Conservation (phyloP, 1,140 invertebrate genomes). For the Micrasema longulum region DNA sequence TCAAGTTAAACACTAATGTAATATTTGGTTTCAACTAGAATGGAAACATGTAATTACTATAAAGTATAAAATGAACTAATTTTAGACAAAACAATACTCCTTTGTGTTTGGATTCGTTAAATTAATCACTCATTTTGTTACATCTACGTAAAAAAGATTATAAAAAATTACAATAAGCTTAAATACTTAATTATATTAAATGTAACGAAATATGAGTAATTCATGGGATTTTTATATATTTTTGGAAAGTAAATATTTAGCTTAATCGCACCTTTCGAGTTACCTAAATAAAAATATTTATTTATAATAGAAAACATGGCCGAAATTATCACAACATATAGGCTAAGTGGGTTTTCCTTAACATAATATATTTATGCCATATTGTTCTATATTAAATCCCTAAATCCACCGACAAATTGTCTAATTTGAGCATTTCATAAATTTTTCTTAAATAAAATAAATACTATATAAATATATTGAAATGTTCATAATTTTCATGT, state of each 20-base stretch:
- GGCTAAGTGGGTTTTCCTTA: slow-evolving; percentile 15
- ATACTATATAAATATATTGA: slow-evolving; percentile 9
- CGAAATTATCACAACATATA: slow-evolving; percentile 43
- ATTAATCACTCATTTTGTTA: slow-evolving; percentile 7
- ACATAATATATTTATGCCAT: slow-evolving; percentile 20
- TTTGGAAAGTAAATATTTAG: slow-evolving; percentile 28
- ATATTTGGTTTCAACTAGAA: slow-evolving; percentile 36
- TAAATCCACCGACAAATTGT: slow-evolving; percentile 17
- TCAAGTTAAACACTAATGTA: background rate
- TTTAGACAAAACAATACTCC: slow-evolving; percentile 2
- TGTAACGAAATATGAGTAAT: no score
- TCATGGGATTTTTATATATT: slow-evolving; percentile 20
- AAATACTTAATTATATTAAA: slow-evolving; percentile 1
- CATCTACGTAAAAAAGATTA: slow-evolving; percentile 20
- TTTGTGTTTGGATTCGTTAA: background rate
- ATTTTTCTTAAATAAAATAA: slow-evolving; percentile 11
- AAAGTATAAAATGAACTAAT: slow-evolving; percentile 5
- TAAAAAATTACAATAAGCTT: slow-evolving; percentile 18
- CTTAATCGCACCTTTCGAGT: slow-evolving; percentile 38
- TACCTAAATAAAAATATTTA: slow-evolving; percentile 1
- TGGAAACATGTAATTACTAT: slow-evolving; percentile 1
- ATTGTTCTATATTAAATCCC: slow-evolving; percentile 11
- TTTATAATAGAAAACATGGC: slow-evolving; percentile 42
- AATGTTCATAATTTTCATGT: slow-evolving; percentile 15
- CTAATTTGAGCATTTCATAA: slow-evolving; percentile 32